Evolutionary conservation across 2,797 vertebrate genomes (phyloP).

Genomic region (Pangasius mekongensis): DNA sequence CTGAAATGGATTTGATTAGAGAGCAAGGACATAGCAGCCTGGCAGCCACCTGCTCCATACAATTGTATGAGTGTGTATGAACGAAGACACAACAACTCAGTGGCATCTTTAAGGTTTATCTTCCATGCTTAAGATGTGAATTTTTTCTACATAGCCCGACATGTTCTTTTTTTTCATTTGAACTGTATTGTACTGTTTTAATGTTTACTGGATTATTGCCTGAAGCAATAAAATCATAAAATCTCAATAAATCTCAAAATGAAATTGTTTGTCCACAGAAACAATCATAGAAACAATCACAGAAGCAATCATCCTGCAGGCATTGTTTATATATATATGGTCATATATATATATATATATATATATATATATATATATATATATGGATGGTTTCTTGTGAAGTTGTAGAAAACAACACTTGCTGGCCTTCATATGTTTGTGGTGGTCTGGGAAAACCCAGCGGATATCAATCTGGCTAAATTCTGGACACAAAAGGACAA

Average conservation of each 20-base stretch:
- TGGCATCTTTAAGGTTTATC: background rate
- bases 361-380: too few species aligned
- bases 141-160: background rate
- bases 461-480: background rate
- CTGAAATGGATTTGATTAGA: background rate
- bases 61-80: background rate
- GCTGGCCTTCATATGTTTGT: background rate
- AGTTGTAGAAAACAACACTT: background rate
- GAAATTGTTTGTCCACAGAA: background rate
- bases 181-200: background rate
- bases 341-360: too few species aligned
- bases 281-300: background rate
- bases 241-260: background rate
- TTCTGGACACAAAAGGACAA: background rate
- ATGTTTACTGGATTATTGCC: slow-evolving; percentile 7
- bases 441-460: background rate
- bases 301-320: background rate
- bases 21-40: slow-evolving; percentile 6
- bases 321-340: background rate
- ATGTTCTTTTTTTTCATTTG: background rate
- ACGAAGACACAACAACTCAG: background rate
- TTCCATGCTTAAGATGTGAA: background rate
- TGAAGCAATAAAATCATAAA: background rate
- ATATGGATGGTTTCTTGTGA: background rate
- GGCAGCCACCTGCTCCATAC: slow-evolving; percentile 1